Base-by-base conservation (phyloP, 1,140 invertebrate species). In the Batillaria attramentaria region DNA sequence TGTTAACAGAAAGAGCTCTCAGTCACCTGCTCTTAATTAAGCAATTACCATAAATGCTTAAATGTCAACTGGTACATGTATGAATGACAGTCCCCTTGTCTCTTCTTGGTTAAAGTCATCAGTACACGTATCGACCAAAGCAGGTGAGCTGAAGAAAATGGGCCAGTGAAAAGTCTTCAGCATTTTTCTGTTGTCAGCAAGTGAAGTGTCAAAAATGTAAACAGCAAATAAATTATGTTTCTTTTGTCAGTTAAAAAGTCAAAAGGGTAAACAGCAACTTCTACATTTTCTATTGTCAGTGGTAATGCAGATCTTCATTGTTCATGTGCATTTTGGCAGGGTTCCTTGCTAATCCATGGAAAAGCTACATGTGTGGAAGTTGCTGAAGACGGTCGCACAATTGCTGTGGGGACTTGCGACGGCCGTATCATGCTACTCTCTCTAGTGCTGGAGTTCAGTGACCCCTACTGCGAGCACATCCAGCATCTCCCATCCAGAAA, bases 341-440 rank as follows among this genome's bases (percentile, higher is more conserved):
- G 82, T 24, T 80, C 81, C 3, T 31, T 88, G 28, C 83, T 85
- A 66, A 80, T 90, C 8, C 88, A 90, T 79, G 87, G 88, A 1
- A 62, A 73, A 28, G 89, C 84, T 18, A 81, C 82, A 0, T 84
- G 83, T 57, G n/a, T 90, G 3, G 66, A 80, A 18, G 84, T 89
- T 5, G 85, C 78, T n/a, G 80, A 79, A n/a, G 89, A 90, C 70
- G 89, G 87, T n/a, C 79, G 88, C 18, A 90, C 88, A 3, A 79
- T 90, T 57, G 81, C 83, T 33, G 85, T 90, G 3, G 87, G 88
- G 6, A 88, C 86, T 57, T 80, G 85, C 2, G 89, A 90, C 65
- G 88, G 88, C 0, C 80, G 88, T 16, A 79, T 89, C 0, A 79
- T 89, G 80, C 83, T 89, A 3, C 73, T 89, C 1, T 81, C 78